Base-by-base conservation (phyloP, 1,140 invertebrate genomes). In the Tetraneura akinire region DNA sequence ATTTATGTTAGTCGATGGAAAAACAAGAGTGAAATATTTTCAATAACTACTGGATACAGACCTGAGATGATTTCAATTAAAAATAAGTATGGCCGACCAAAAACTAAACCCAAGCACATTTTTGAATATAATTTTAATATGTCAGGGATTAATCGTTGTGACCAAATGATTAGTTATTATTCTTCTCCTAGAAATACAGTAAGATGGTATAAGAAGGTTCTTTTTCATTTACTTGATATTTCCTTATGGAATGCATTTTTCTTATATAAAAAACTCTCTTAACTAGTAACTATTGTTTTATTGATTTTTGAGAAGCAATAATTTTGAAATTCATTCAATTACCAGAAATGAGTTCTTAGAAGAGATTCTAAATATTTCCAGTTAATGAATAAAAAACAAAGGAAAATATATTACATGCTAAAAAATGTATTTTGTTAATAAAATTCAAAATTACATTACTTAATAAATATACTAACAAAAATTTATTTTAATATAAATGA, bases 1-100 rank as follows among this genome's bases (percentile, higher is more conserved):
- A 84, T 87, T 82, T 85, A 83, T 60, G 81, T 88, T 18, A 64
- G 85, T 57, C 85, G 85, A 83, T 88, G 86, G 85, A 86, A 84
- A 83, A 84, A 86, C 83, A 86, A 86, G 81, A 66, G 83, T 60
- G 84, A 85, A 81, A 84, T 86, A 16, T 82, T 85, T 26, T 23
- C 3, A 3, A 62, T 62, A 11, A 62, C 57, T 26, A 62, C 57
- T 62, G 23, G 57, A 26, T 62, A 26, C 26, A 18, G 26, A 8
- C 57, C 57, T 62, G 5, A 6, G 26, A 62, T 62, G 57, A 62
- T 21, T 21, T 23, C n/a, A 6, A 14, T 62, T 3, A 3, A 62
- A 62, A 62, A 62, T 62, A 62, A 29, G 26, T 21, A 21, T 62
- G 18, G 57, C 3, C 29, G 55, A 55, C 23, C 47, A n/a, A 73